Base-by-base conservation (phyloP, 92 coral and sea anemone genomes). In the Hydrozoanthus gracilis region DNA sequence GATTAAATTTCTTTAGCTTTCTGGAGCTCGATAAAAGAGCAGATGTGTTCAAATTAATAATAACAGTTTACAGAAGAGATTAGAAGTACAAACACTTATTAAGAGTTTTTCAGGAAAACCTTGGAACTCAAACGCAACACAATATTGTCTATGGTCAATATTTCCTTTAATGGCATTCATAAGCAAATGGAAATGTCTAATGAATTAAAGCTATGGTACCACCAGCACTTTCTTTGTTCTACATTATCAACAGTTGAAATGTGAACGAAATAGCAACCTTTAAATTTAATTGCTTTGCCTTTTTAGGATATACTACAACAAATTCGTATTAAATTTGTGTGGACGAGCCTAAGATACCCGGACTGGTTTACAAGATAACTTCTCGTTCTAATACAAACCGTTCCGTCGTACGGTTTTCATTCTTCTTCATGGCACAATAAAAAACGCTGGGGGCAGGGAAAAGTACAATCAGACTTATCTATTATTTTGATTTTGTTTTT, bases 81-180 rank as follows among this genome's bases (percentile, higher is more conserved):
- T 46, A 47, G 85, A 65, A 80, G 20, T 39, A n/a, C 71, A 79
- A 79, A 80, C 35, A 80, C 4, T 10, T 65, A 65, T 48, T 80
- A 80, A 65, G 27, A 16, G 46, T 65, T 80, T 80, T 79, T 44
- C 27, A 65, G 12, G 72, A 80, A 49, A 64, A 64, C 48, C 4
- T 58, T 46, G 66, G 18, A 17, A 66, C 20, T 80, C 49, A 49
- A 65, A 80, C 64, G 10, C 48, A 65, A 8, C 17, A 80, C 9
- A 5, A 14, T 80, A 10, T 27, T 62, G 9, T 20, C 56, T 14
- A 13, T 35, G 69, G 39, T 60, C n/a, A 78, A 61, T 45, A 72
- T 45, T 79, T 62, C 6, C 73, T 45, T 7, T 79, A 17, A 9
- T 17, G 11, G 20, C 45, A 65, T 3, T 20, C 18, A 65, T 47